Evolutionary conservation across 1,140 invertebrate species (phyloP).

Genomic region (Hesperophylax magnus): DNA sequence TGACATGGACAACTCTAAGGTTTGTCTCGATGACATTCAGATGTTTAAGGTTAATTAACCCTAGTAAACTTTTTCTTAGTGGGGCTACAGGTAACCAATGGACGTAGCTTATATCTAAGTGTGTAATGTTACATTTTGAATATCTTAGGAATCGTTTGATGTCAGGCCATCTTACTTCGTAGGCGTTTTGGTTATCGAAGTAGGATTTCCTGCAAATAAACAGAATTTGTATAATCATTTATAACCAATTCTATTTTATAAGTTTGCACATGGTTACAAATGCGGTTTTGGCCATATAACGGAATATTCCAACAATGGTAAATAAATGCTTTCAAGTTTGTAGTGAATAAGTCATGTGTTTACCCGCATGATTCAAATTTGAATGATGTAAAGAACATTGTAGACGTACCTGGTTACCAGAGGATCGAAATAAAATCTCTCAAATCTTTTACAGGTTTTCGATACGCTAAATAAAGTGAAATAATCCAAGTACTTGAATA

Average conservation of each 20-base stretch:
- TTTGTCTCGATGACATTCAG: conserved; percentile 32
- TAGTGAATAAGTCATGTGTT: no score
- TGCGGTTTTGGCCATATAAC: no score
- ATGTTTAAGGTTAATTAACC: neutral
- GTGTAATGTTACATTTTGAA: conserved; percentile 3
- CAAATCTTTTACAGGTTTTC: conserved; percentile 32
- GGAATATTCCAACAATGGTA: no score
- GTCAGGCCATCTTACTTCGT: neutral
- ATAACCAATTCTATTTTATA: no score
- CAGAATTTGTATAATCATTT: neutral
- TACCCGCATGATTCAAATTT: no score
- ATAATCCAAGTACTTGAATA: conserved; percentile 36
- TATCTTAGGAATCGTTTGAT: neutral
- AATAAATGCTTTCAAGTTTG: no score
- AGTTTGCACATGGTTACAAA: no score
- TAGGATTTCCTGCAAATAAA: conserved; percentile 15
- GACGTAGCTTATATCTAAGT: conserved; percentile 26
- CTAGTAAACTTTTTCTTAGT: neutral
- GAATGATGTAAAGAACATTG: no score
- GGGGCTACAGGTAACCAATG: conserved; percentile 7
- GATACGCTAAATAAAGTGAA: conserved; percentile 24
- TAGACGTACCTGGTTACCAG: conserved; percentile 6
- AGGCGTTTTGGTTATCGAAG: conserved; percentile 15
- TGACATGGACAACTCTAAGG: neutral
- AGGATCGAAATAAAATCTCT: conserved; percentile 17